These are phyloP conservation scores for Pandemis heparana DNA, from an alignment of 2,888 invertebrate genomes.

Conservation along the genomic window DNA sequence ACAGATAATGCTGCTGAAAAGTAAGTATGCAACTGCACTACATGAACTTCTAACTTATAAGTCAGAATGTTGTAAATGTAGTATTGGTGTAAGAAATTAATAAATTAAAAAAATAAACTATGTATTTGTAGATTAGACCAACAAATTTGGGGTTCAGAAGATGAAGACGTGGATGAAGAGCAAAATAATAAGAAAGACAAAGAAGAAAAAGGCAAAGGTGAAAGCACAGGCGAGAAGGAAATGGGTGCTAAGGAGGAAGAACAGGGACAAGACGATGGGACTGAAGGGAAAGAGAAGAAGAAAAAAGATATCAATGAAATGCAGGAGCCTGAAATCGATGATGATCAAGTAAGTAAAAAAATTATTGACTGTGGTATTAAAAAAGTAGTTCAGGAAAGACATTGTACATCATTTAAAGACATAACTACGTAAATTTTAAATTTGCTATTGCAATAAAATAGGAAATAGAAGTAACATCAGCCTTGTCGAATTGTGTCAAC, in stretches of 20 bases:
- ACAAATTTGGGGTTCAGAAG: slow-evolving; percentile 94
- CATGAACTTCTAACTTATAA: neutral
- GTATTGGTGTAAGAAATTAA: neutral
- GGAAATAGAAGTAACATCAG: no score
- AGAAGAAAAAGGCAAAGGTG: slow-evolving; percentile 87
- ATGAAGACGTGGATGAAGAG: slow-evolving; percentile 88
- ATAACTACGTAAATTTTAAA: no score
- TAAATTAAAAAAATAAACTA: neutral
- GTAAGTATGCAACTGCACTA: slow-evolving; percentile 53
- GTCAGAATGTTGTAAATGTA: neutral
- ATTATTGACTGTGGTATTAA: neutral
- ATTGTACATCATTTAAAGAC: no score
- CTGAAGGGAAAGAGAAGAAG: slow-evolving; percentile 83
- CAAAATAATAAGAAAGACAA: slow-evolving; percentile 82
- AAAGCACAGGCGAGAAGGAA: slow-evolving; percentile 88
- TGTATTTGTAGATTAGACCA: slow-evolving; percentile 85
- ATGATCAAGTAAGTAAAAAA: slow-evolving; percentile 88
- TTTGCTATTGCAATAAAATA: no score
- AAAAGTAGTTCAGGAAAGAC: no score
- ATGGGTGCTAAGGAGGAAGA: slow-evolving; percentile 90
- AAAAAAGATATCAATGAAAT: slow-evolving; percentile 92
- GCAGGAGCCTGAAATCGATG: slow-evolving; percentile 92
- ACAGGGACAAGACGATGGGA: slow-evolving; percentile 82
- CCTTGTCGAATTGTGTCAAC: no score
- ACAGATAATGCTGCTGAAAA: slow-evolving; percentile 94